Percentiles rank a stretch among this genome's conserved stretches.
phyloP scores from a whole-genome alignment of 2,888 invertebrate genomes.

The Linyphia triangularis region DNA sequence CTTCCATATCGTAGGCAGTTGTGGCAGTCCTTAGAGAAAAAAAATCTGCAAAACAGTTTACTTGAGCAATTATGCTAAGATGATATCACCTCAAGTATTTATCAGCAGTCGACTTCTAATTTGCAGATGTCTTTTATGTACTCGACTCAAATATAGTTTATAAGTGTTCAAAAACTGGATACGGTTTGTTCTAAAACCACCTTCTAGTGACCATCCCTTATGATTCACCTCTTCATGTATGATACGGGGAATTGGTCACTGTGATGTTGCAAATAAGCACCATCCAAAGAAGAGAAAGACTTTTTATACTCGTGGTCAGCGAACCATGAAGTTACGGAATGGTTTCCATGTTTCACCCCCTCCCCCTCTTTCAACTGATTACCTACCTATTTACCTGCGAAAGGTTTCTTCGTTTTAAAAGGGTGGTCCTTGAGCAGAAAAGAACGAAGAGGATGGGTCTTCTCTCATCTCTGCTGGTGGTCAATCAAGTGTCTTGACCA shows the following conservation, averaged over 20 bases:
- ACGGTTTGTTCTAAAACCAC: too few species aligned
- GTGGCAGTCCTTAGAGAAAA: too few species aligned
- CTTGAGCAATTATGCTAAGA: too few species aligned
- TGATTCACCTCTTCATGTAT: not conserved
- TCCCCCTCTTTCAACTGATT: not conserved
- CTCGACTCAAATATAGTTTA: too few species aligned
- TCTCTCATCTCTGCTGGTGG: too few species aligned
- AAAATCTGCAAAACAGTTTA: too few species aligned
- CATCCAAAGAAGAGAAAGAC: conserved; percentile 49
- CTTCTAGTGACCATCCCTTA: not conserved
- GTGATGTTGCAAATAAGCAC: conserved; percentile 50
- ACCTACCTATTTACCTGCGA: not conserved
- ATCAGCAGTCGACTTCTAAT: too few species aligned
- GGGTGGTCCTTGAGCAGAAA: conserved; percentile 28
- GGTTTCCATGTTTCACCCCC: conserved; percentile 26
- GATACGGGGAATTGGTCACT: not conserved
- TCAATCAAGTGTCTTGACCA: conserved; percentile 1
- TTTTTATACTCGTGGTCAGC: conserved; percentile 63
- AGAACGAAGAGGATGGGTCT: conserved; percentile 24
- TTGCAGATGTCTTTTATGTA: too few species aligned
- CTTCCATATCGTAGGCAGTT: too few species aligned
- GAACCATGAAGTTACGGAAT: conserved; percentile 51
- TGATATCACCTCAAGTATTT: too few species aligned
- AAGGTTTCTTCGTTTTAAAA: not conserved
- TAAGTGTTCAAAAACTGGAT: too few species aligned